Evolutionary conservation across 2,888 invertebrate species (phyloP).

Genomic region (Drosophila recens): DNA sequence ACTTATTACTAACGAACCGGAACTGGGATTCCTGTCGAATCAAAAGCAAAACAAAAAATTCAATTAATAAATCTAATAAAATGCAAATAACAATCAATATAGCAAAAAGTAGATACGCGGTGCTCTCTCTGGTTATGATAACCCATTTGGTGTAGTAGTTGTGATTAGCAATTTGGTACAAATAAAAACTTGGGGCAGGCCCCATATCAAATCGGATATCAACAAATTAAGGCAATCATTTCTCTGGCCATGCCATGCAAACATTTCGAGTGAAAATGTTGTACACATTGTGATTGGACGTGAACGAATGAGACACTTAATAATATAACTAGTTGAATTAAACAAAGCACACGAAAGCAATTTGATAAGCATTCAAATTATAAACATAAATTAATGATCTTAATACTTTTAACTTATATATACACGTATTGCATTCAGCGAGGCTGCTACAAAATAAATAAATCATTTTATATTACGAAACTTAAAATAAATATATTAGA

Average conservation of each 20-base stretch:
- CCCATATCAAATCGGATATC: neutral
- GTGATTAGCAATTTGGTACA: slow-evolving; percentile 18
- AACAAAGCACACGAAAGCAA: slow-evolving; percentile 3
- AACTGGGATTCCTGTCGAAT: slow-evolving; percentile 91
- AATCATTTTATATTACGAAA: neutral
- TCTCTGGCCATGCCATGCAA: slow-evolving; percentile 50
- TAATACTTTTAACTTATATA: neutral
- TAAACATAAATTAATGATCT: neutral
- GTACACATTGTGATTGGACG: slow-evolving; percentile 15
- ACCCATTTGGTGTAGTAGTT: slow-evolving; percentile 29
- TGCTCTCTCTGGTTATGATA: slow-evolving; percentile 27
- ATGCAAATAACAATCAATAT: neutral
- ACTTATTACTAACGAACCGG: slow-evolving; percentile 91
- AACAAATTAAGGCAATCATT: slow-evolving; percentile 16
- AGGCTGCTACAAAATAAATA: slow-evolving; percentile 1
- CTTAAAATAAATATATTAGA: slow-evolving; percentile 1
- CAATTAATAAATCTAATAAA: slow-evolving; percentile 4
- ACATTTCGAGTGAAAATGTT: slow-evolving; percentile 11
- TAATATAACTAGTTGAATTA: slow-evolving; percentile 2
- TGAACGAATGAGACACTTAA: slow-evolving; percentile 28
- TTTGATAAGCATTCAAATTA: slow-evolving; percentile 7
- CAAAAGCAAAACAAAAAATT: slow-evolving; percentile 4
- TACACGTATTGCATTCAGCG: neutral
- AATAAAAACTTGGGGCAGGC: neutral
- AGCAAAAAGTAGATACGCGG: slow-evolving; percentile 19